Evolutionary conservation across 2,113 vertebrate genomes (phyloP), one percentile per base, ranked within the genome.

Genomic region (Orthonyx spaldingii): DNA sequence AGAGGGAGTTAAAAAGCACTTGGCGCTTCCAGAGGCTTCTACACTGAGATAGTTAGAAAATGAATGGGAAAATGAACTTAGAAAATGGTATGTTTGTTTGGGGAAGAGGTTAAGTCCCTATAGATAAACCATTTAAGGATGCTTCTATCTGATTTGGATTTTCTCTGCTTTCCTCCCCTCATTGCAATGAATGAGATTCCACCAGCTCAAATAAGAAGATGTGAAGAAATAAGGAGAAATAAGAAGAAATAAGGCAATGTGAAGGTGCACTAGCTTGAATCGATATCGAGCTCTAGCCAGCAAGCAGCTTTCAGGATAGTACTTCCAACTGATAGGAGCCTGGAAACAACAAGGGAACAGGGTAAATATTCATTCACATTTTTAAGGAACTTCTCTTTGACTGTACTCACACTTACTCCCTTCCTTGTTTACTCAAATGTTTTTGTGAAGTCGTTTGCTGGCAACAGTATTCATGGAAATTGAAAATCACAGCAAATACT

Each of bases 371-470:
- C 61, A 61, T 83, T 93, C 74, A 72, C 28, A 27, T 69, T 69
- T 96, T 89, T 32, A 81, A 83, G 50, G 46, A 82, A 66, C 4
- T 80, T 84, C 41, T 79, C 32, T 89, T 75, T 33, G 53, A 47
- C 64, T 59, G 52, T 65, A 55, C 39, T 89, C 63, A 85, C 33
- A 47, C 41, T 87, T 79, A 55, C 35, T 74, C 28, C 27, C 32
- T 55, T 42, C 50, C 63, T 70, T 89, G 33, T 84, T 91, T 89
- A 83, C 84, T 59, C 37, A 90, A 85, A 90, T 66, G 4, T 28
- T 74, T 94, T 74, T 87, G 33, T 79, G 50, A 94, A 96, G 66
- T 72, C 75, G 33, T 88, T 88, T 93, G 39, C 46, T 93, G 78
- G 74, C 78, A 96, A 72, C 8, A 17, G 35, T 27, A 42, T 69